Evolutionary conservation across 2,797 vertebrate species (phyloP), one percentile per base, ranked within the genome.

Genomic region (Myotis pilosus): DNA sequence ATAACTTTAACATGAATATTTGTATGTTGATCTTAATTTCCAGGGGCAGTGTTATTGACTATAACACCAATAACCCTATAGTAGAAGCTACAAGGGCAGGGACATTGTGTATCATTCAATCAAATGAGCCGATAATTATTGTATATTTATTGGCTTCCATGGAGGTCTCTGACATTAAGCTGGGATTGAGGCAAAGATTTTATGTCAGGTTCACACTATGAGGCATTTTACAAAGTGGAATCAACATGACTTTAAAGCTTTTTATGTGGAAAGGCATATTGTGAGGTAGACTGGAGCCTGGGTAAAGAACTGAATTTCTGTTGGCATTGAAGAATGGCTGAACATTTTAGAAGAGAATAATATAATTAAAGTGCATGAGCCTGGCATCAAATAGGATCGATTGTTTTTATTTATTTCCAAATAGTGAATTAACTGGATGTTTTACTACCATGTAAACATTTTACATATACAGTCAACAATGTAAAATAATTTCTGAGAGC

Each of bases 1-100:
- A 91, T 92, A 92, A 86, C 15, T 85, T 64, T 87, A 81, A 57
- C 22, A 78, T 9, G 94, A 75, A 81, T 80, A 84, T 80, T 94
- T 90, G 4, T 30, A 71, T 51, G 17, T 53, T 90, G 47, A 87
- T 95, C 76, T 66, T 72, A 41, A 36, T 92, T 90, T 88, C 23
- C 30, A 57, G 8, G 15, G 7, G 8, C 57, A 6, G 8, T 28
- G 11, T 28, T n/a, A n/a, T n/a, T 72, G 51, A 80, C 36, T 83
- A 17, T 25, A 82, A 75, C 22, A 74, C 23, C n/a, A 51, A 68
- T 79, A 79, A 74, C 6, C 10, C 9, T 80, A 41, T 33, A 10
- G 23, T 68, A 51, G 44, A 72, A 78, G 66, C 38, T 68, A 66
- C 0, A 6, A 87, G 30, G 9, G 8, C 4, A 64, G 49, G 49